Evolutionary conservation across 2,113 vertebrate species (phyloP).

Genomic region (Syrmaticus mikado): DNA sequence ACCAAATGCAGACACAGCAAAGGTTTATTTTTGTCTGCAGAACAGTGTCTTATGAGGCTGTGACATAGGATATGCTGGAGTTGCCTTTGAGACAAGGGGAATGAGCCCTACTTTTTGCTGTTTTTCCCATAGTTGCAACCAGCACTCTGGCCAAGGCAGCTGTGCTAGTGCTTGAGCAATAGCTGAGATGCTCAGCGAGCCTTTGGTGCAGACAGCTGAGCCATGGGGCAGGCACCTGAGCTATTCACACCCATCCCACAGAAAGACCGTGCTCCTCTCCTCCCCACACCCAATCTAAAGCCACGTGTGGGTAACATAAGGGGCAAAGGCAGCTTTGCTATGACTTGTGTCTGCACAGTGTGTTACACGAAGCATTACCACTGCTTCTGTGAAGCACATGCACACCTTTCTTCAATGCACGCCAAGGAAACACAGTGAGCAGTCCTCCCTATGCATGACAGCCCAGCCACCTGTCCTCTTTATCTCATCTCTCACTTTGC

Average conservation of each 20-base stretch:
- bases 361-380: accelerated
- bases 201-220: not conserved
- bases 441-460: accelerated
- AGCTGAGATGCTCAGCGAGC: not conserved
- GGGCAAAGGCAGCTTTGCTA: not conserved
- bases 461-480: not conserved
- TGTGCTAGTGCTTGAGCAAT: not conserved
- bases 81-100: not conserved
- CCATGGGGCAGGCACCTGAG: accelerated
- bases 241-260: not conserved
- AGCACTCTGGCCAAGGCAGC: not conserved
- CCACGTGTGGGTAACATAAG: accelerated
- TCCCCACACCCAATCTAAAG: not conserved
- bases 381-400: accelerated
- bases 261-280: not conserved
- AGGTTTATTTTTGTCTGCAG: not conserved
- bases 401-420: not conserved
- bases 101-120: not conserved
- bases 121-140: not conserved
- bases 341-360: not conserved
- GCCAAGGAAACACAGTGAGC: accelerated
- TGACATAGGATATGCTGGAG: not conserved
- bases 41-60: not conserved
- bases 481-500: not conserved
- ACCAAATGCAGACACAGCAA: not conserved